Conservation (phyloP, 1,140 invertebrate species). For the Bursaphelenchus mucronatus region DNA sequence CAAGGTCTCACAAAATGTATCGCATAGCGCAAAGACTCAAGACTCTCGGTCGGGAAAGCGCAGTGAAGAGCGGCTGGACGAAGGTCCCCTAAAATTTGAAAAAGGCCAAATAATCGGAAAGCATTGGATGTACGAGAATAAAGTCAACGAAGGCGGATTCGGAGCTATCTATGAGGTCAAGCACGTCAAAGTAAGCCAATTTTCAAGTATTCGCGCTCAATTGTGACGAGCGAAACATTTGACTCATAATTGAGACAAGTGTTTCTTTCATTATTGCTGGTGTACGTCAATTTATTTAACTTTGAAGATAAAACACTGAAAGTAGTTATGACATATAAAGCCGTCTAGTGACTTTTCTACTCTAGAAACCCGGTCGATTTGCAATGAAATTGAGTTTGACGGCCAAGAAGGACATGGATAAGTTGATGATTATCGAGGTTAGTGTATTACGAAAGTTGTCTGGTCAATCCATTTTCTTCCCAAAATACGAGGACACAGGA, state of each 20-base stretch:
- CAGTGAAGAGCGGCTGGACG: too few relatives aligned
- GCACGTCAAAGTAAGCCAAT: conserved; percentile 1
- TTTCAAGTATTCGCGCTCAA: too few relatives aligned
- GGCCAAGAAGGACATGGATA: conserved; percentile 3
- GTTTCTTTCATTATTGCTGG: background rate
- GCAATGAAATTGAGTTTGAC: conserved; percentile 19
- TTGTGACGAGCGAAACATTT: too few relatives aligned
- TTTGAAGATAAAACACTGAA: background rate
- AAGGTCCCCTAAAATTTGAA: background rate
- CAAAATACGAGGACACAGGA: background rate
- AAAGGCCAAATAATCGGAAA: conserved; percentile 1
- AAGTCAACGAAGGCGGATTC: conserved; percentile 15
- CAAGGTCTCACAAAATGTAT: too few relatives aligned
- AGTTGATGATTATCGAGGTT: conserved; percentile 9
- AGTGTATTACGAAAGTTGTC: conserved; percentile 9
- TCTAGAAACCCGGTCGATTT: too few relatives aligned
- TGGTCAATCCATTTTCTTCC: background rate
- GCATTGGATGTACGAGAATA: background rate
- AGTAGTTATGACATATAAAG: too few relatives aligned
- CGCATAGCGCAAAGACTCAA: too few relatives aligned
- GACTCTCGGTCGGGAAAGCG: too few relatives aligned
- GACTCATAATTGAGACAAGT: background rate
- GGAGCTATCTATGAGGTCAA: conserved; percentile 13
- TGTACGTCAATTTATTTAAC: background rate
- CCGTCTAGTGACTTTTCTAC: too few relatives aligned